Conservation (phyloP, 1,140 invertebrate genomes). For the Tenebrio molitor region DNA sequence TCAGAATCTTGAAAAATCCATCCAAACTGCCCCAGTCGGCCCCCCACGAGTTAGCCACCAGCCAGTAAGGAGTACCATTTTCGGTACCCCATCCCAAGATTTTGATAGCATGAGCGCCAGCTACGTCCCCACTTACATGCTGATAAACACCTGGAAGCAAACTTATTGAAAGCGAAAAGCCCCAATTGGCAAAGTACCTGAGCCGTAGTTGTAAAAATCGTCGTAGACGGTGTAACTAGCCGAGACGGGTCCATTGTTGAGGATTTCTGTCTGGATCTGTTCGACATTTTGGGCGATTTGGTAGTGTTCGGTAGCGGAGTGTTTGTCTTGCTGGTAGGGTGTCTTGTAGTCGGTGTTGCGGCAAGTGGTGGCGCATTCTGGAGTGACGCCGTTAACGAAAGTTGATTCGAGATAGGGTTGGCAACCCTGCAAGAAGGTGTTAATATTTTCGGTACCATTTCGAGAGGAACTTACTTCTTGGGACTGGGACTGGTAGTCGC, state of each 20-base stretch:
- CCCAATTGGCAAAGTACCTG: neutral
- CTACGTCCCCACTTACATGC: conserved; percentile 78
- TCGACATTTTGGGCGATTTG: neutral
- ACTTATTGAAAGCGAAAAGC: neutral
- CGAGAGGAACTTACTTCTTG: conserved; percentile 5
- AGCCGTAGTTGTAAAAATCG: conserved; percentile 32
- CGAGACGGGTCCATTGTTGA: conserved; percentile 16
- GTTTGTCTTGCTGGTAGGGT: neutral
- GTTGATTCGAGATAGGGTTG: neutral
- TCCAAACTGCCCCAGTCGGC: conserved; percentile 83
- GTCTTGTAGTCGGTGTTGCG: neutral
- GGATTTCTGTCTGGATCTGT: conserved; percentile 33
- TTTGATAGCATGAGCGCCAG: conserved; percentile 91
- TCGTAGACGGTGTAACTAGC: conserved; percentile 11
- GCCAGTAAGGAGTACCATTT: conserved; percentile 86
- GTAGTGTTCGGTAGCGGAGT: neutral
- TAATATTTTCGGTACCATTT: neutral
- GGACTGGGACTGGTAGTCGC: conserved; percentile 8
- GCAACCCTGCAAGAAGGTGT: neutral
- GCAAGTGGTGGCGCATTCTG: neutral
- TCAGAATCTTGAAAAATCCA: conserved; percentile 89
- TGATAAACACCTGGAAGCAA: conserved; percentile 81
- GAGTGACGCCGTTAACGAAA: neutral
- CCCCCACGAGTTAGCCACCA: conserved; percentile 91
- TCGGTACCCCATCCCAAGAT: conserved; percentile 91